These are phyloP conservation scores for Andrena dorsata DNA, from an alignment of 2,888 invertebrate species.

Conservation along the genomic window DNA sequence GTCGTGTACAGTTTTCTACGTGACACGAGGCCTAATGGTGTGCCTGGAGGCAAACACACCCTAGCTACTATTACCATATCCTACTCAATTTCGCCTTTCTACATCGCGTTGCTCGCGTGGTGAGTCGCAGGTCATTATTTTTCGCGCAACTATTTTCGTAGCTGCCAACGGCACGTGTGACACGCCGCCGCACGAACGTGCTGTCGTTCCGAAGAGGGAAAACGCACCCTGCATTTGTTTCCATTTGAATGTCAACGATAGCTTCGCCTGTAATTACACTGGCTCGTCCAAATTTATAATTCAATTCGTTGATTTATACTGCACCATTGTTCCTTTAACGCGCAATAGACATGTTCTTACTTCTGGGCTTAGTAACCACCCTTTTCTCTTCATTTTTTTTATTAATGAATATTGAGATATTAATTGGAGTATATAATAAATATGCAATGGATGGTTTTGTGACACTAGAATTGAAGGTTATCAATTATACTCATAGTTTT, in stretches of 20 bases:
- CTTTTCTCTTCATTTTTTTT: no score
- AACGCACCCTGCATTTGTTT: conserved; percentile 76
- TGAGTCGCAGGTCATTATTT: conserved; percentile 78
- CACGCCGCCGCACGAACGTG: conserved; percentile 71
- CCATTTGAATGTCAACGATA: conserved; percentile 76
- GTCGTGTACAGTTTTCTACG: conserved; percentile 69
- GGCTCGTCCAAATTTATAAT: conserved; percentile 25
- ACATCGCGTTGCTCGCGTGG: conserved; percentile 48
- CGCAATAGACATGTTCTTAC: no score
- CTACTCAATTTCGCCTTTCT: conserved; percentile 64
- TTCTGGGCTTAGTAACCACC: no score
- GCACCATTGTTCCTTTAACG: background rate
- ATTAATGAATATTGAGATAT: no score
- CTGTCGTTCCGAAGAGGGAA: conserved; percentile 63
- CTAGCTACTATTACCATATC: conserved; percentile 57
- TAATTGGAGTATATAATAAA: no score
- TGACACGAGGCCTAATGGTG: conserved; percentile 72
- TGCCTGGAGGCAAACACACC: conserved; percentile 63
- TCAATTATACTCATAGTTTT: background rate
- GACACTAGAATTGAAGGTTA: background rate
- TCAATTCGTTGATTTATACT: background rate
- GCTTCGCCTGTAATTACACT: conserved; percentile 49
- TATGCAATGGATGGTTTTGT: no score
- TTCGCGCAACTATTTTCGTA: conserved; percentile 81
- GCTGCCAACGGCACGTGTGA: conserved; percentile 76